Base-by-base conservation (phyloP, 2,888 invertebrate genomes). In the Meghimatium bilineatum region DNA sequence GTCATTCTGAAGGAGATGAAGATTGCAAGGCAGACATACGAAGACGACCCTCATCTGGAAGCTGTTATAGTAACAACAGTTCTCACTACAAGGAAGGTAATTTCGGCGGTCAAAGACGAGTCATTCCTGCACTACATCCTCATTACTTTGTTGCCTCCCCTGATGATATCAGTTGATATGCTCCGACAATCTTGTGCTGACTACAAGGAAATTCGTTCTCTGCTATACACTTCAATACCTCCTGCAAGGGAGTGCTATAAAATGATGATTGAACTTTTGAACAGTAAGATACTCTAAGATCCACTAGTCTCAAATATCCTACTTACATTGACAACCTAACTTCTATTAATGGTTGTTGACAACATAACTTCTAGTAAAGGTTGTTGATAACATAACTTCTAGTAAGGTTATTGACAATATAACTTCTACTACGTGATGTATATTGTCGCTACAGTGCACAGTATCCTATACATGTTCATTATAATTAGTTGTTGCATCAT, bases 81-180 rank as follows among this genome's bases (percentile, higher is more conserved):
- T 66, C 49, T 10, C 36, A 66, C 29, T 82, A 78, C 72, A 74
- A 76, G 60, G 80, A 84, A 38, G 82, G 82, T 56, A 75, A 75
- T 63, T 75, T 75, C 75, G 69, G 60, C 36, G 82, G 82, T n/a
- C 82, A 85, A 36, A 78, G 85, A 34, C 67, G 86, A 66, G 71
- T 44, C 69, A 86, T 86, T 69, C 86, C 86, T 36, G 85, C 86
- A 34, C 84, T 86, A 1, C 86, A 86, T 76, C 85, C 86, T 6
- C 82, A 86, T 75, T 86, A 86, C 80, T 86, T 86, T 80, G 81
- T 83, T 75, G 71, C 76, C 17, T 77, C 76, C 69, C 69, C 83
- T 69, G 71, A 76, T 60, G 83, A 60, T 29, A 77, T 77, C 49
- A 83, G 83, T 67, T 83, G 83, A 83, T 75, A 49, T 44, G n/a